These are phyloP conservation scores for Poecilia velifera DNA, from an alignment of 2,797 vertebrate genomes.

Conservation along the genomic window DNA sequence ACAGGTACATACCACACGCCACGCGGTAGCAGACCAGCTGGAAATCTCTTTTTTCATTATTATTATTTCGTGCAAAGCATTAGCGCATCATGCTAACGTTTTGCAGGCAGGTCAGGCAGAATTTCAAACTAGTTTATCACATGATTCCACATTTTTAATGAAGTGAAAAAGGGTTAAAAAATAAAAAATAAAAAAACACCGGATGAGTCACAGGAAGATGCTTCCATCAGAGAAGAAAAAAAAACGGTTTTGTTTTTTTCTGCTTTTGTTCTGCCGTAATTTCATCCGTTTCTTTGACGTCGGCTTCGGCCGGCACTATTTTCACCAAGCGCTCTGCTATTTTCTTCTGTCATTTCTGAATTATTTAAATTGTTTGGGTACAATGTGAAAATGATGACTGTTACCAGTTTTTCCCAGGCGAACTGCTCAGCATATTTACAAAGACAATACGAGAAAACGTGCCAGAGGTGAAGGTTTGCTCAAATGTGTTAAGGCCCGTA, in stretches of 20 bases:
- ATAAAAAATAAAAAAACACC: neutral
- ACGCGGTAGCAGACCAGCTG: slow-evolving; percentile 1
- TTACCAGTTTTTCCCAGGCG: slow-evolving; percentile 4
- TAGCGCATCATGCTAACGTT: too few species aligned
- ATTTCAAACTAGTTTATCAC: neutral
- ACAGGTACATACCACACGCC: slow-evolving; percentile 85
- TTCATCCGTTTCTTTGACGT: slow-evolving; percentile 30
- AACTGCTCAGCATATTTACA: slow-evolving; percentile 51
- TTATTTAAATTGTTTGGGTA: slow-evolving; percentile 62
- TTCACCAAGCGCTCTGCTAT: slow-evolving; percentile 61
- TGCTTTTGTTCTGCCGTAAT: slow-evolving; percentile 32
- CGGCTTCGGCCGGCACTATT: slow-evolving; percentile 30
- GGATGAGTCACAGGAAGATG: slow-evolving; percentile 9
- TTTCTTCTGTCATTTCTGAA: slow-evolving; percentile 47
- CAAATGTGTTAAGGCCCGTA: slow-evolving; percentile 16
- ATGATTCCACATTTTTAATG: neutral
- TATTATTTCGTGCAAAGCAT: too few species aligned
- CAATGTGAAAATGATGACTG: slow-evolving; percentile 40
- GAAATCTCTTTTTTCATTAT: neutral
- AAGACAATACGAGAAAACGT: slow-evolving; percentile 44
- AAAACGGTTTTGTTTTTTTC: neutral
- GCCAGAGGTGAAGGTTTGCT: slow-evolving; percentile 47
- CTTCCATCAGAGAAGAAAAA: slow-evolving; percentile 17
- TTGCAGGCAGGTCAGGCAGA: neutral
- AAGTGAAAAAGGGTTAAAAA: slow-evolving; percentile 3